phyloP scores from a whole-genome alignment of 2,797 vertebrate species.

The Sebastolobus altivelis region DNA sequence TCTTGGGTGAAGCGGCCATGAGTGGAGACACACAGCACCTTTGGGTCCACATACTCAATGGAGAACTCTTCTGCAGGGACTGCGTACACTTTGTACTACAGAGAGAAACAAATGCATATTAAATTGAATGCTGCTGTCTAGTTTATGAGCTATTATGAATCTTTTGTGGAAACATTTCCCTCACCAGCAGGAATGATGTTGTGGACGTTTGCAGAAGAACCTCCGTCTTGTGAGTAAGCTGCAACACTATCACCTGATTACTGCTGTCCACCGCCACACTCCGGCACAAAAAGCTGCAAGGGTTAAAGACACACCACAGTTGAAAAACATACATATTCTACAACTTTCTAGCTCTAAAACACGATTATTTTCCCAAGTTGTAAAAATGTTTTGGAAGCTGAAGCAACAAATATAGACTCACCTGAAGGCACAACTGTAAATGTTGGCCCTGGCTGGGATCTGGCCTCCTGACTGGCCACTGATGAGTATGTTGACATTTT shows the following conservation, averaged over 20 bases:
- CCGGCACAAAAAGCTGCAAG: slow-evolving; percentile 90
- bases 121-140: neutral
- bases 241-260: slow-evolving; percentile 82
- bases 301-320: slow-evolving; percentile 5
- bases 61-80: slow-evolving; percentile 90
- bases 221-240: slow-evolving; percentile 85
- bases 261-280: slow-evolving; percentile 86
- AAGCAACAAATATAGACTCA: slow-evolving; percentile 51
- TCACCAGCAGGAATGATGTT: slow-evolving; percentile 89
- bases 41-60: slow-evolving; percentile 88
- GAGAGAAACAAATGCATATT: slow-evolving; percentile 46
- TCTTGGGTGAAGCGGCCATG: slow-evolving; percentile 83
- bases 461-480: slow-evolving; percentile 69
- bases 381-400: neutral
- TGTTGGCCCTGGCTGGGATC: slow-evolving; percentile 83
- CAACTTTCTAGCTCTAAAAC: neutral
- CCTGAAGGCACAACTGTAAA: slow-evolving; percentile 94
- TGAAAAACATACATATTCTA: neutral
- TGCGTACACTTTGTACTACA: slow-evolving; percentile 90
- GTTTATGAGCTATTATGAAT: neutral
- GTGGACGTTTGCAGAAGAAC: slow-evolving; percentile 83
- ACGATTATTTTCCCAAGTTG: neutral
- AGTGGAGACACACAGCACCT: slow-evolving; percentile 89
- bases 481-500: slow-evolving; percentile 83
- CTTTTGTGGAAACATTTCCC: slow-evolving; percentile 27